Conservation (phyloP, 2,797 vertebrate genomes). For the Ibycter americanus region DNA sequence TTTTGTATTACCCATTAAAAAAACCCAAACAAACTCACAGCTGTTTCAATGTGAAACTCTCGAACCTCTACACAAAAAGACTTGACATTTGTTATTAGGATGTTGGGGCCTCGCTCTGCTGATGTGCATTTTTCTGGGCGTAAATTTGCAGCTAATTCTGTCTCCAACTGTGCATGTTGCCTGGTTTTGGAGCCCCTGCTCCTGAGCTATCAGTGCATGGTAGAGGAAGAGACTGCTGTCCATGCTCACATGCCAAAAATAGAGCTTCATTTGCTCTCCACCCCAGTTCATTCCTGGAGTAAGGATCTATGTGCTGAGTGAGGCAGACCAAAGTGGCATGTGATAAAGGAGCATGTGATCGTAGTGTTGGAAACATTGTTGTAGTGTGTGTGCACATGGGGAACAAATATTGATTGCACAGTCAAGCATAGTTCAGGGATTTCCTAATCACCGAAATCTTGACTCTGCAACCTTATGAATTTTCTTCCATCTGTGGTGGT, state of each 20-base stretch:
- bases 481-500: conserved; percentile 51
- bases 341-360: neutral
- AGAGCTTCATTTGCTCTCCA: neutral
- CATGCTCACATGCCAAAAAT: neutral
- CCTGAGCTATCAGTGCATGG: neutral
- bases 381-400: neutral
- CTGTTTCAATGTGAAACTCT: conserved; percentile 28
- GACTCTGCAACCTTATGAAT: conserved; percentile 32
- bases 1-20: conserved; percentile 43
- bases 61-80: neutral
- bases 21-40: conserved; percentile 17
- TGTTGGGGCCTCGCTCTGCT: neutral
- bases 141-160: neutral
- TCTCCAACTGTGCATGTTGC: neutral
- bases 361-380: neutral
- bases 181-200: neutral
- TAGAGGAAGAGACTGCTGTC: neutral
- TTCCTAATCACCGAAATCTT: conserved; percentile 44
- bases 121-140: neutral
- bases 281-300: neutral
- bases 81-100: neutral
- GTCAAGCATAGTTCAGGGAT: neutral
- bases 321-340: neutral
- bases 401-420: neutral
- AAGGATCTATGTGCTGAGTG: neutral